phyloP scores from a whole-genome alignment of 2,888 invertebrate species.

The Hypomecis atomaria region DNA sequence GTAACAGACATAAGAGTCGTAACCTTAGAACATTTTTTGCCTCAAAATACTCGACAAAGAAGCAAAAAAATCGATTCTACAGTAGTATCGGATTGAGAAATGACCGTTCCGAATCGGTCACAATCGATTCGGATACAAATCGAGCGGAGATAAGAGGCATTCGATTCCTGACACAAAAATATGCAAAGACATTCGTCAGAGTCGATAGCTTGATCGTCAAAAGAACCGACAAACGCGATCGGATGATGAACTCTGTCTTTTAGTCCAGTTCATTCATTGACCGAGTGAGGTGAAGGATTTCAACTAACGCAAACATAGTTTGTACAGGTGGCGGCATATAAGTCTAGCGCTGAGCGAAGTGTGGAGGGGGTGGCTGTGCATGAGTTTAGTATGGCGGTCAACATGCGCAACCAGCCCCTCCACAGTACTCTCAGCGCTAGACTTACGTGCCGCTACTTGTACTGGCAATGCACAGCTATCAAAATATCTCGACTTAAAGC shows the following conservation, averaged over 20 bases:
- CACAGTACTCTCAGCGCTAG: too few species aligned
- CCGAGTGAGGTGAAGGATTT: conserved; percentile 2
- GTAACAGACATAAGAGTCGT: not conserved
- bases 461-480: too few species aligned
- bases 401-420: too few species aligned
- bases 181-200: conserved; percentile 41
- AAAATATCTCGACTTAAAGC: too few species aligned
- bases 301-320: too few species aligned
- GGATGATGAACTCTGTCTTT: conserved; percentile 14
- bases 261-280: conserved; percentile 4
- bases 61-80: conserved; percentile 23
- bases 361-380: too few species aligned
- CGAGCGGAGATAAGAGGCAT: conserved; percentile 54
- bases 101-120: conserved; percentile 71
- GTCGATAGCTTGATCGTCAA: conserved; percentile 18
- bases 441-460: too few species aligned
- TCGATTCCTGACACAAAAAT: conserved; percentile 58
- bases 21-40: not conserved
- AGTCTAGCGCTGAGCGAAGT: too few species aligned
- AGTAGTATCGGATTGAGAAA: conserved; percentile 57
- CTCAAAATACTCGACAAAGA: conserved; percentile 11
- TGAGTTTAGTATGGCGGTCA: too few species aligned
- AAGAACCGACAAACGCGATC: conserved; percentile 15
- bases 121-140: conserved; percentile 60
- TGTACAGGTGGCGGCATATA: too few species aligned